Base-by-base conservation (phyloP, 2,797 vertebrate species). In the Neosalanx taihuensis region DNA sequence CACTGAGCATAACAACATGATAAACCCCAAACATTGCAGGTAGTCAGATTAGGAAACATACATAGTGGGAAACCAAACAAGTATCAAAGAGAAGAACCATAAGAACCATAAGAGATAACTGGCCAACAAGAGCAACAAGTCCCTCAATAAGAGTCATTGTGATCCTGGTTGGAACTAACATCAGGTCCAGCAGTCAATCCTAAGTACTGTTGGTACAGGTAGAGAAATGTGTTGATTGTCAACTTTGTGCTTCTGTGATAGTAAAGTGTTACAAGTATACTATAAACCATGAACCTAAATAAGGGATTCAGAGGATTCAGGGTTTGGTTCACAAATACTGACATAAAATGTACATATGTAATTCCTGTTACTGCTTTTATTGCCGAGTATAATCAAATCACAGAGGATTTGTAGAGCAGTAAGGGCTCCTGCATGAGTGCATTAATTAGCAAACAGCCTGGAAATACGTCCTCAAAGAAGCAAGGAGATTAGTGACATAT, bases 351-450 rank as follows among this genome's bases (percentile, higher is more conserved):
- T 56, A n/a, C 18, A 17, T 1, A 56, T 17, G 51, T 41, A 41
- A 12, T 13, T 41, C 5, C 3, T 17, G 18, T 56, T 56, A 56
- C 4, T 56, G 51, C 51, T 56, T 6, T 56, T n/a, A 18, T 17
- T 56, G 18, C 18, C 1, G 17, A 3, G 18, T n/a, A 17, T n/a
- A 56, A n/a, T 17, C 18, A 17, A 6, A n/a, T n/a, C 49, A n/a
- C 17, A 56, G 74, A 26, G 18, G 75, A 79, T 76, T 70, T 81
- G 79, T 26, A 7, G 62, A 69, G 69, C 82, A 72, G 41, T 72
- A n/a, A 82, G 76, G 74, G 82, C 67, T 82, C 73, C 70, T 80
- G 78, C 85, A 79, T 63, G 5, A 51, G 58, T 56, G 73, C 72
- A n/a, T 74, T 76, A 68, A 63, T 73, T 74, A 64, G 80, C 62